Evolutionary conservation across 2,113 vertebrate genomes (phyloP).

Genomic region (Albula goreensis): DNA sequence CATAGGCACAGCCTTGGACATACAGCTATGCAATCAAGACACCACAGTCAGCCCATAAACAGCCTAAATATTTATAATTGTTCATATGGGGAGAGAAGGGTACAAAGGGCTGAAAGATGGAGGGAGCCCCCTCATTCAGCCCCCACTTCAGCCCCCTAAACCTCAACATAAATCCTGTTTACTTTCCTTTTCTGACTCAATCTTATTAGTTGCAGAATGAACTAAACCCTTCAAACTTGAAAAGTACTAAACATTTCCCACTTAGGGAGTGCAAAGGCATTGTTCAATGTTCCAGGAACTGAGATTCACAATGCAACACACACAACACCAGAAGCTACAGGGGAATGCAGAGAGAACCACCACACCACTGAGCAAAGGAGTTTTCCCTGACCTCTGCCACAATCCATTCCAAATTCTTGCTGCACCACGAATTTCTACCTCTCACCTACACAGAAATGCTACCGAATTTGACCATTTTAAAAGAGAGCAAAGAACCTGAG

Average conservation of each 20-base stretch:
- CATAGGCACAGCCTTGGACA: not conserved
- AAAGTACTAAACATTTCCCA: not conserved
- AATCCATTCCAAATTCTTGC: not conserved
- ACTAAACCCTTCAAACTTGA: not conserved
- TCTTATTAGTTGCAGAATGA: not conserved
- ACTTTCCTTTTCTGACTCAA: conserved; percentile 9
- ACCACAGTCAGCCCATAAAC: too few species aligned
- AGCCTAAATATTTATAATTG: too few species aligned
- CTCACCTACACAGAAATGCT: not conserved
- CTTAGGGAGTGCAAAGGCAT: not conserved
- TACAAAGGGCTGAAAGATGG: not conserved
- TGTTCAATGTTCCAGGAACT: not conserved
- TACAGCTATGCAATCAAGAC: too few species aligned
- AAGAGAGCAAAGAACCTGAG: too few species aligned
- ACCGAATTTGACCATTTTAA: too few species aligned
- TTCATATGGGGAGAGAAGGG: too few species aligned
- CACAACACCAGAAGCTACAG: not conserved
- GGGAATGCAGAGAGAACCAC: not conserved
- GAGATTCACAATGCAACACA: not conserved
- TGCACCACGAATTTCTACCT: not conserved
- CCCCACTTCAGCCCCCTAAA: not conserved
- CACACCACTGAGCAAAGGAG: not conserved
- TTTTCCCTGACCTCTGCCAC: not conserved
- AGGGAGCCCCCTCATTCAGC: not conserved
- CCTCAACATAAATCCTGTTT: conserved; percentile 15